These are phyloP conservation scores for Pristionchus fissidentatus DNA, from an alignment of 2,888 invertebrate species.

Conservation along the genomic window DNA sequence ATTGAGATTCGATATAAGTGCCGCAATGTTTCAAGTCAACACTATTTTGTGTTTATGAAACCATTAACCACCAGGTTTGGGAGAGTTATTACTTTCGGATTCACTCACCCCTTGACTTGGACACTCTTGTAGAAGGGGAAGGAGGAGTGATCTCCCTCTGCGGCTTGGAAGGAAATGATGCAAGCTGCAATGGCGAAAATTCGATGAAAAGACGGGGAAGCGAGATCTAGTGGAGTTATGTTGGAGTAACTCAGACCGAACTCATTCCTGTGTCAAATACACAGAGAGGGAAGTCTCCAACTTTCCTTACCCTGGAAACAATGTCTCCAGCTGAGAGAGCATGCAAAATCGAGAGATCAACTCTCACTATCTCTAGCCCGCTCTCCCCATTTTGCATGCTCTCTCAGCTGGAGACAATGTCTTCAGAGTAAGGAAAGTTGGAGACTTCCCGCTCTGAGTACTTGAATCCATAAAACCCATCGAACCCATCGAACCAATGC, in stretches of 20 bases:
- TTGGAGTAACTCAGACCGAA: background rate
- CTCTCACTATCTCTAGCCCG: too few relatives aligned
- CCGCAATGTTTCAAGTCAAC: too few relatives aligned
- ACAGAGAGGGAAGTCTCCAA: background rate
- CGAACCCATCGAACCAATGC: slow-evolving; percentile 14
- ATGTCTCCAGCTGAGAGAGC: background rate
- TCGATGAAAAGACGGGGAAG: background rate
- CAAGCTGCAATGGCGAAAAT: slow-evolving; percentile 64
- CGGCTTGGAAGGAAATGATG: slow-evolving; percentile 73
- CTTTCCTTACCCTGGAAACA: background rate
- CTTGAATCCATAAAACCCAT: slow-evolving; percentile 21
- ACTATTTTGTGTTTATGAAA: too few relatives aligned
- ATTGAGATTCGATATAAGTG: too few relatives aligned
- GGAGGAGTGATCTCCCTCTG: slow-evolving; percentile 48
- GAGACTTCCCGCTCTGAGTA: too few relatives aligned
- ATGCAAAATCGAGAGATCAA: background rate
- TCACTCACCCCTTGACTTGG: slow-evolving; percentile 27
- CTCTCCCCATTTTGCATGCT: too few relatives aligned
- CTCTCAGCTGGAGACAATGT: too few relatives aligned
- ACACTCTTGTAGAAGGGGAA: slow-evolving; percentile 48
- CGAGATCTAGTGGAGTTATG: slow-evolving; percentile 8
- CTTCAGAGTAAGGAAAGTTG: too few relatives aligned
- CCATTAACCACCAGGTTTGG: too few relatives aligned
- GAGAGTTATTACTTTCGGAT: too few relatives aligned
- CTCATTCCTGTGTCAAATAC: background rate